Percentiles rank a stretch among this genome's conserved stretches.
phyloP scores from a whole-genome alignment of 1,140 invertebrate species.

The Zaprionus kolodkinae region DNA sequence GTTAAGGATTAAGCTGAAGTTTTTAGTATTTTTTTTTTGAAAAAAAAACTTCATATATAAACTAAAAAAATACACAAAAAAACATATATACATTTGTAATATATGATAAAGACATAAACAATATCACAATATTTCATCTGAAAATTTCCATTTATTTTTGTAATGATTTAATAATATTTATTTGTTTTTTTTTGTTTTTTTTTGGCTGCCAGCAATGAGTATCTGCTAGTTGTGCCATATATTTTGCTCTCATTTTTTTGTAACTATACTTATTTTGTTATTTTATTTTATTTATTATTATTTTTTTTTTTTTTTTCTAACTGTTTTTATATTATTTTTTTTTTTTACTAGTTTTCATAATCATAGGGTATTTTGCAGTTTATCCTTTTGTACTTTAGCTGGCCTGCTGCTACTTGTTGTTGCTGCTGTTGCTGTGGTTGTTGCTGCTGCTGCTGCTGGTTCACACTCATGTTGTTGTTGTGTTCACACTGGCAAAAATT shows the following conservation, averaged over 20 bases:
- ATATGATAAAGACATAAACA: too few relatives aligned
- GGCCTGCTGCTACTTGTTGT: not conserved
- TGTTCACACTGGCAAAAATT: conserved; percentile 17
- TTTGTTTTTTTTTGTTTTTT: too few relatives aligned
- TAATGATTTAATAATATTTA: not conserved
- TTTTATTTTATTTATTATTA: not conserved
- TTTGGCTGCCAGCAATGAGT: not conserved
- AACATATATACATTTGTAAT: too few relatives aligned
- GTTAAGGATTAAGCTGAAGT: too few relatives aligned
- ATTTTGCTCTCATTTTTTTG: too few relatives aligned
- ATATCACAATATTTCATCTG: too few relatives aligned
- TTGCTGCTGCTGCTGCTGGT: not conserved
- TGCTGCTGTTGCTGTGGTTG: conserved; percentile 21
- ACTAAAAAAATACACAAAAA: too few relatives aligned
- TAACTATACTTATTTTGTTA: too few relatives aligned
- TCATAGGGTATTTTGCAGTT: not conserved
- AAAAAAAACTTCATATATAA: not conserved
- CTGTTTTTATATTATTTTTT: too few relatives aligned
- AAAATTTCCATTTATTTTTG: not conserved
- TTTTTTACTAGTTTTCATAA: not conserved
- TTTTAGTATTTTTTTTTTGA: too few relatives aligned
- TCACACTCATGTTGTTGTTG: not conserved
- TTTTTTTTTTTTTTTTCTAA: not conserved
- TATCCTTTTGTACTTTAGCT: not conserved
- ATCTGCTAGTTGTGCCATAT: not conserved